Evolutionary conservation across 2,797 vertebrate species (phyloP).

Genomic region (Bovichtus variegatus): DNA sequence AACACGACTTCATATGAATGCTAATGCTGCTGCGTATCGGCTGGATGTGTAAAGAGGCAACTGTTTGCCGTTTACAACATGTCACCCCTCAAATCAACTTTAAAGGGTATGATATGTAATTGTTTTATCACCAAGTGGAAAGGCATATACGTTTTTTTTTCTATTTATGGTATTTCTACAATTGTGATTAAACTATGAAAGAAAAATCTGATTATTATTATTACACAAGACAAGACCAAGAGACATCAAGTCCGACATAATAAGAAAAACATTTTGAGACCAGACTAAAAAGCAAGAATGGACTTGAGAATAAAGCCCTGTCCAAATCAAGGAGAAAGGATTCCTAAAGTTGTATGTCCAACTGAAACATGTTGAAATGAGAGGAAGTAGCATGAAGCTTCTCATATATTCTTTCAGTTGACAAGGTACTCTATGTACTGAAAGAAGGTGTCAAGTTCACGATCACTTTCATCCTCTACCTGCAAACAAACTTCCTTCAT

Average conservation of each 20-base stretch:
- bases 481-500: slow-evolving; percentile 28
- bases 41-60: too few relatives aligned
- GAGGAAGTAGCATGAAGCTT: neutral
- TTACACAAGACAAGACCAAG: too few relatives aligned
- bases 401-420: neutral
- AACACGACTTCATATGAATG: neutral
- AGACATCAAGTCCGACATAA: neutral
- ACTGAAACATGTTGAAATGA: neutral
- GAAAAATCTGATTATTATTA: neutral
- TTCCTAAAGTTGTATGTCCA: neutral
- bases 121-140: too few relatives aligned
- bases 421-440: neutral
- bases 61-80: too few relatives aligned
- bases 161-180: neutral
- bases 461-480: slow-evolving; percentile 26
- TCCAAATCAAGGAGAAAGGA: neutral
- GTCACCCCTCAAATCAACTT: neutral
- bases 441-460: neutral
- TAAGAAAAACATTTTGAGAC: neutral
- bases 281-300: neutral
- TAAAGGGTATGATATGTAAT: neutral
- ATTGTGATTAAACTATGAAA: neutral
- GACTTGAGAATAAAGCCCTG: neutral
- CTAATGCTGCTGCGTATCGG: neutral
- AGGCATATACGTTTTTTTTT: too few relatives aligned